Base-by-base conservation (phyloP, 2,113 vertebrate species). In the Melanostigma gelatinosum region DNA sequence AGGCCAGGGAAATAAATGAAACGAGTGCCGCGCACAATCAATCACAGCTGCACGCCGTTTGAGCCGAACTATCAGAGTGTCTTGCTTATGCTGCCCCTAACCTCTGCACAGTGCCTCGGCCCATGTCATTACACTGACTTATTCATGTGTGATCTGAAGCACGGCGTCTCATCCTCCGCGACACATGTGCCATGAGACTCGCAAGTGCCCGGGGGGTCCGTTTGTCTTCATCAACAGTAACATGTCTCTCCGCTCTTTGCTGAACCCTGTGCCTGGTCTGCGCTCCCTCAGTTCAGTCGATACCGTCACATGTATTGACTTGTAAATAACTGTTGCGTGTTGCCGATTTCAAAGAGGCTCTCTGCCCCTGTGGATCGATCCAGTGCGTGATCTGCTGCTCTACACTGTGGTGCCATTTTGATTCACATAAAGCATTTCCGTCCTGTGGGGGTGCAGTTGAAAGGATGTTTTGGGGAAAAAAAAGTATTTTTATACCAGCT, bases 161-260 rank as follows among this genome's bases (percentile, higher is more conserved):
- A 34, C 67, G 27, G 48, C 9, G 20, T 54, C 81, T 82, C 74
- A 74, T 85, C 77, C 44, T 75, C 62, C 62, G 58, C 42, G 62
- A 85, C 88, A 80, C 38, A 76, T 75, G 71, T 84, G 38, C 60
- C 69, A 85, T 70, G n/a, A 63, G 64, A 29, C 46, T 36, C 61
- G 29, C 73, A 88, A n/a, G 58, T 79, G 67, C 75, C 79, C 38
- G 38, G 46, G 48, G 48, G 76, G 80, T 82, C 66, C 89, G 73
- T 87, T 80, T 74, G 87, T 87, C 89, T 92, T 88, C 64, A 85
- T 89, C 78, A 76, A 42, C 24, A 24, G 65, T 24, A 79, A 76
- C 66, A 36, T 84, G 68, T 78, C 80, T 74, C 34, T 72, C 34
- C 32, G 50, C 60, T 83, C 63, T 79, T 81, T 84, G 70, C 75